Base-by-base conservation (phyloP, 2,113 vertebrate species). In the Rhipidura dahli region DNA sequence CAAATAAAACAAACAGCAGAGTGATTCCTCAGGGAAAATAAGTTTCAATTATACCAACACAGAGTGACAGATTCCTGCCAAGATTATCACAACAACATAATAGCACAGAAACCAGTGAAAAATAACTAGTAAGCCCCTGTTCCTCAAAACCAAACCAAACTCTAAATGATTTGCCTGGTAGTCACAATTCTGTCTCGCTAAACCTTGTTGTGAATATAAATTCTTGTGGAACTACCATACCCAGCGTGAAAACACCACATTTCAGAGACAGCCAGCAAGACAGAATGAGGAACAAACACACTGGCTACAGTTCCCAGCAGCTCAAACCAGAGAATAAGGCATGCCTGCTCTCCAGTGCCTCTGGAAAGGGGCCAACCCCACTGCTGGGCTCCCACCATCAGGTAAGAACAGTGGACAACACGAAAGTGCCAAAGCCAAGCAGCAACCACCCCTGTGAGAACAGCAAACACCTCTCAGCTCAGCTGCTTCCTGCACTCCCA, bases 1-100 rank as follows among this genome's bases (percentile, higher is more conserved):
- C 97, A 97, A 97, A 97, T 96, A 95, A 97, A 97, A 95, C 95
- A 96, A 96, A 95, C 93, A 94, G 79, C 92, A 93, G 88, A 96
- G 93, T 80, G 87, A 97, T 94, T 96, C 97, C 97, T 94, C 79
- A 27, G 97, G 96, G 97, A 94, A 97, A 97, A 96, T 89, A 73
- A 96, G 93, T 96, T 97, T 97, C 97, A 97, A 96, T 97, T 97
- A 97, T 95, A 93, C 84, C 93, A 84, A 95, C 82, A 69, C 37
- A 80, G 89, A 96, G 63, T 92, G 96, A 97, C 94, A 97, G 97
- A 97, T 95, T 88, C 93, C 84, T 96, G 95, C 96, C 96, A 97
- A 97, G 95, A 97, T 96, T 95, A 96, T 95, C 90, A 96, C 90
- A 95, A 90, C 96, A 94, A 91, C 93, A 80, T 96, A 92, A 94